Evolutionary conservation across 2,888 invertebrate genomes (phyloP).

Genomic region (Idaea straminata): DNA sequence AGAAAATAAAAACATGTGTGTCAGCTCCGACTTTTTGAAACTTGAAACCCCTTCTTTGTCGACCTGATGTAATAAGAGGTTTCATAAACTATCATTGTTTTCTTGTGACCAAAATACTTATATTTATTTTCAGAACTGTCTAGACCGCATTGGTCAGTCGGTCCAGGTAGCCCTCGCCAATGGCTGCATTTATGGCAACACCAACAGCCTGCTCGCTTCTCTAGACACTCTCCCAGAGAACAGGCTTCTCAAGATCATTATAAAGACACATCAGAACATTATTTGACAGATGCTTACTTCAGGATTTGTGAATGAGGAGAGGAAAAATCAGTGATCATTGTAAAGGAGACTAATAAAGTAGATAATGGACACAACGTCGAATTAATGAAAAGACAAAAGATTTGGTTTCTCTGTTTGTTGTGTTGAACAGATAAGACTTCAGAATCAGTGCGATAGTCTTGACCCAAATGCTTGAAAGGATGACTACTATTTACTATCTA

Average conservation of each 20-base stretch:
- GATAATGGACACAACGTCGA: background rate
- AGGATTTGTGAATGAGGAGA: background rate
- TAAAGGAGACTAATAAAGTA: background rate
- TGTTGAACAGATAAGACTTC: too few relatives aligned
- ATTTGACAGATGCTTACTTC: slow-evolving; percentile 48
- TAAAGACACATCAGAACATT: slow-evolving; percentile 79
- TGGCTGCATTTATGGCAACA: slow-evolving; percentile 89
- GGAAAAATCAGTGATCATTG: slow-evolving; percentile 3
- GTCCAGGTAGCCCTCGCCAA: slow-evolving; percentile 89
- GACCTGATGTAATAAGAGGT: too few relatives aligned
- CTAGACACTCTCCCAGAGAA: slow-evolving; percentile 83
- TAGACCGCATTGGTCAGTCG: slow-evolving; percentile 91
- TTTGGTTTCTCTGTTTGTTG: too few relatives aligned
- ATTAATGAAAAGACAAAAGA: background rate
- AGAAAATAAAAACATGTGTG: background rate
- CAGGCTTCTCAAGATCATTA: slow-evolving; percentile 82
- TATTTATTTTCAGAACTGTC: slow-evolving; percentile 72
- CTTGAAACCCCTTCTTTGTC: too few relatives aligned
- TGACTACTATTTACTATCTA: too few relatives aligned
- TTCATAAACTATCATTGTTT: too few relatives aligned
- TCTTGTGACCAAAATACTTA: background rate
- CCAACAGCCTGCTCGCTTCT: slow-evolving; percentile 83
- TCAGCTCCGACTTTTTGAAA: background rate
- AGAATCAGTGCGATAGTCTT: too few relatives aligned
- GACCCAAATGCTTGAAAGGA: too few relatives aligned